phyloP scores from a whole-genome alignment of 1,140 invertebrate genomes.

The Eciton burchellii region DNA sequence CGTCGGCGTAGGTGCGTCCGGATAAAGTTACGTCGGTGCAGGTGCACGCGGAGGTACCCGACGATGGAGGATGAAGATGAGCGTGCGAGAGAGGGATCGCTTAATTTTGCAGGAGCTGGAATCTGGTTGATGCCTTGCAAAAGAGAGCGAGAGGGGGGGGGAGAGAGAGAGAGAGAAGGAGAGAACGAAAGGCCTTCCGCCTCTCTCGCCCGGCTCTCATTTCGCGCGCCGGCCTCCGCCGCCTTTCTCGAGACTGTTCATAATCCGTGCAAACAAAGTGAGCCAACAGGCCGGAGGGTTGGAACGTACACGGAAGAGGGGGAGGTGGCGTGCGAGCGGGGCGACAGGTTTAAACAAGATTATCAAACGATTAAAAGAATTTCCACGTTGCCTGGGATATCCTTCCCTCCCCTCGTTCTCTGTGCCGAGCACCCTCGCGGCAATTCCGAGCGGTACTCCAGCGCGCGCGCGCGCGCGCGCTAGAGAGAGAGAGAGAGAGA shows the following conservation, averaged over 20 bases:
- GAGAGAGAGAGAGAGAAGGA: constrained; percentile 29
- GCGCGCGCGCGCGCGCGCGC: too few relatives aligned
- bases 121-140: constrained; percentile 64
- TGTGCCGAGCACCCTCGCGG: constrained; percentile 62
- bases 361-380: constrained; percentile 85
- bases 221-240: constrained; percentile 44
- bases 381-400: constrained; percentile 59
- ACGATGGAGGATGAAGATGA: not conserved
- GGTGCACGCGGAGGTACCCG: constrained; percentile 55
- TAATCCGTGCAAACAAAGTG: constrained; percentile 80
- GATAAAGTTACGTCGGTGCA: constrained; percentile 2
- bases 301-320: constrained; percentile 43
- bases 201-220: constrained; percentile 40
- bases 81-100: constrained; percentile 43
- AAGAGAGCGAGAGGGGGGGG: constrained; percentile 35
- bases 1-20: not conserved
- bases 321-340: constrained; percentile 52
- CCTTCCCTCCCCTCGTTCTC: constrained; percentile 29
- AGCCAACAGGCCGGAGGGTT: constrained; percentile 65
- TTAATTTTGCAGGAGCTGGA: constrained; percentile 72
- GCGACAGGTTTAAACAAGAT: constrained; percentile 82
- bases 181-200: constrained; percentile 53
- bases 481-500: constrained; percentile 41
- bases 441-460: constrained; percentile 70
- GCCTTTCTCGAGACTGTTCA: constrained; percentile 73